phyloP scores from a whole-genome alignment of 1,140 invertebrate genomes.

The Radopholus similis region DNA sequence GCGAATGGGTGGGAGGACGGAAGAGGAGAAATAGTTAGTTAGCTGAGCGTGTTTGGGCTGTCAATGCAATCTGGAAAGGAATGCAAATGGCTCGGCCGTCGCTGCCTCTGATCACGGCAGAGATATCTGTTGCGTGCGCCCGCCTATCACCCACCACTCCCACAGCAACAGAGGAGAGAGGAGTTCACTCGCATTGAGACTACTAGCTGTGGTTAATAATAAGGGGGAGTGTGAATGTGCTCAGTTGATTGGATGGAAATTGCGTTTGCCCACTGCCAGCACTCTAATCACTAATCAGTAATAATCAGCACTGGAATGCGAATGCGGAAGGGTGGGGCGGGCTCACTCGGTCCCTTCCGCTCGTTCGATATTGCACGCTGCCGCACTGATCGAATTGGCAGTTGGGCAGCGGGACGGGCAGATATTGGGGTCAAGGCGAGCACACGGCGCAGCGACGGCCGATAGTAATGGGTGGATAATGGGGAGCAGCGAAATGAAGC shows the following conservation, averaged over 20 bases:
- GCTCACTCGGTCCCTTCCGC: not conserved
- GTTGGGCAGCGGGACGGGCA: not conserved
- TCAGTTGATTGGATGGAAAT: not conserved
- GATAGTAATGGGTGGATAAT: not conserved
- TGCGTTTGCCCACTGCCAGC: too few relatives aligned
- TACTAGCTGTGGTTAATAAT: not conserved
- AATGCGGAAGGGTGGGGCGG: not conserved
- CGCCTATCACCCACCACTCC: too few relatives aligned
- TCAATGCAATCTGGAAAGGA: not conserved
- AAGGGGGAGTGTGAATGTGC: slow-evolving; percentile 1
- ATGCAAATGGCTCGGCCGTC: too few relatives aligned
- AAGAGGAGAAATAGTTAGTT: not conserved
- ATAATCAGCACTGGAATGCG: not conserved
- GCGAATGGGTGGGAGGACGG: not conserved
- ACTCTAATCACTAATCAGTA: not conserved
- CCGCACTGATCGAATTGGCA: slow-evolving; percentile 6
- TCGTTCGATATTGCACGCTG: slow-evolving; percentile 2
- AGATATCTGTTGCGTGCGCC: too few relatives aligned
- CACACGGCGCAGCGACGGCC: too few relatives aligned
- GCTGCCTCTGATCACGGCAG: too few relatives aligned
- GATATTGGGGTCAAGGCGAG: slow-evolving; percentile 1
- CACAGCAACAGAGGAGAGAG: not conserved
- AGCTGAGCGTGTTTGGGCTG: not conserved
- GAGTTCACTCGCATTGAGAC: not conserved
- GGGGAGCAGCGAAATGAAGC: not conserved